Percentiles rank a stretch among this genome's conserved stretches.
Conservation (phyloP, 2,888 invertebrate species). For the Scaptomyza tumidula region DNA sequence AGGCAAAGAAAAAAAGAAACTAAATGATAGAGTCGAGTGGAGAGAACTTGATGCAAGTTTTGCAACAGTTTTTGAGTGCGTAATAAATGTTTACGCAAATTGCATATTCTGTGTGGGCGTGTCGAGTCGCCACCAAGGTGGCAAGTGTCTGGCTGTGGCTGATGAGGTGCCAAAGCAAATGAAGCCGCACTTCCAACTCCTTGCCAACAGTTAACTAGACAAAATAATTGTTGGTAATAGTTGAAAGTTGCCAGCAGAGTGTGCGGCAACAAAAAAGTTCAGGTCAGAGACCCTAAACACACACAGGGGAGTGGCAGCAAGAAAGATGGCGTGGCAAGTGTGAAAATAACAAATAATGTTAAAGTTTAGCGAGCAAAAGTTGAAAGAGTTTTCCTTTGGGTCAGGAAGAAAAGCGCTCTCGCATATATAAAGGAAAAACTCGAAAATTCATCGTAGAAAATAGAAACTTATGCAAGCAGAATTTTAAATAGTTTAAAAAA, state of each 20-base stretch:
- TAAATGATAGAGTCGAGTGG: slow-evolving; percentile 25
- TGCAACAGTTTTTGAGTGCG: slow-evolving; percentile 60
- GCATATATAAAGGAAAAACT: not conserved
- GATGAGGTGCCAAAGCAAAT: slow-evolving; percentile 30
- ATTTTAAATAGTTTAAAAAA: slow-evolving; percentile 6
- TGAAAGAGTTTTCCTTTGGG: slow-evolving; percentile 7
- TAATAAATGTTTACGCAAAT: slow-evolving; percentile 75
- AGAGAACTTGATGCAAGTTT: slow-evolving; percentile 49
- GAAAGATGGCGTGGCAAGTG: slow-evolving; percentile 12
- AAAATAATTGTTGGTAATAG: slow-evolving; percentile 70
- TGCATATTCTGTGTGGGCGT: slow-evolving; percentile 43
- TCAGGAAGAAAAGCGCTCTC: not conserved
- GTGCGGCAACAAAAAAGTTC: slow-evolving; percentile 30
- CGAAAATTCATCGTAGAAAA: not conserved
- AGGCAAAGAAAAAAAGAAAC: slow-evolving; percentile 4
- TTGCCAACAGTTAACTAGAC: slow-evolving; percentile 65
- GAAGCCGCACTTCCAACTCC: slow-evolving; percentile 63
- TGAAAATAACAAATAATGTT: slow-evolving; percentile 38
- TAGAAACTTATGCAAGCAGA: slow-evolving; percentile 1
- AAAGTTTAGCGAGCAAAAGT: slow-evolving; percentile 26
- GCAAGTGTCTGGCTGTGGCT: slow-evolving; percentile 3
- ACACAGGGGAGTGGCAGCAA: not conserved
- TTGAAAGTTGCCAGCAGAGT: slow-evolving; percentile 45
- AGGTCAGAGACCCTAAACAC: slow-evolving; percentile 35
- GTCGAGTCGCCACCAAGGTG: not conserved